Evolutionary conservation across 2,797 vertebrate species (phyloP).

Genomic region (Nannoperca australis): DNA sequence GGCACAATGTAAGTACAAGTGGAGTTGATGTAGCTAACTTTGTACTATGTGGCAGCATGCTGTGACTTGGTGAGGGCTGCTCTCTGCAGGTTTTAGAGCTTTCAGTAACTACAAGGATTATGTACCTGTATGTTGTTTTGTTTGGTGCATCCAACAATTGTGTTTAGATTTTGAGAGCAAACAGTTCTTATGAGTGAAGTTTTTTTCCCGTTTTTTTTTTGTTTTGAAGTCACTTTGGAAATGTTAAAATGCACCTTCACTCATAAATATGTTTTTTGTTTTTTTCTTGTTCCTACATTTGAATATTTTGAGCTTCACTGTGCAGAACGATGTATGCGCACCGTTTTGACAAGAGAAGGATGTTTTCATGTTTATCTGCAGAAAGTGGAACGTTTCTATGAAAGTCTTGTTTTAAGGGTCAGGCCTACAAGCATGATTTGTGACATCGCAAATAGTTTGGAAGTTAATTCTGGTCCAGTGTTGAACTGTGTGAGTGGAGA

Average conservation of each 20-base stretch:
- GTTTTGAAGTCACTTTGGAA: conserved; percentile 18
- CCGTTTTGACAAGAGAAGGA: no score
- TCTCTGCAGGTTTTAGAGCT: conserved; percentile 41
- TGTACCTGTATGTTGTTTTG: conserved; percentile 29
- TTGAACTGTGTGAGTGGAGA: no score
- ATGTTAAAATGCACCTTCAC: background rate
- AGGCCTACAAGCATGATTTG: no score
- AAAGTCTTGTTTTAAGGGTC: no score
- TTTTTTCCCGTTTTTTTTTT: background rate
- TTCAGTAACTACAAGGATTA: conserved; percentile 4
- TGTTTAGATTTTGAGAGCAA: conserved; percentile 20
- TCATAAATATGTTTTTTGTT: no score
- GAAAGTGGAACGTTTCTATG: no score
- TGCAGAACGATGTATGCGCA: no score
- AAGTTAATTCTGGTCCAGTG: no score
- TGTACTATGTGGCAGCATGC: conserved; percentile 64
- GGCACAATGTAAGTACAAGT: conserved; percentile 82
- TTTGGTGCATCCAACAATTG: conserved; percentile 21
- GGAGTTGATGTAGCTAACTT: conserved; percentile 80
- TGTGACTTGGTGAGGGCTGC: conserved; percentile 37
- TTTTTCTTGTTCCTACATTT: no score
- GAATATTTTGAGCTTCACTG: no score
- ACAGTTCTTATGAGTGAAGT: background rate
- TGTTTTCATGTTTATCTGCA: no score
- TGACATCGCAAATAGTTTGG: no score